Evolutionary conservation across 2,797 vertebrate genomes (phyloP).

Genomic region (Eutrigla gurnardus): DNA sequence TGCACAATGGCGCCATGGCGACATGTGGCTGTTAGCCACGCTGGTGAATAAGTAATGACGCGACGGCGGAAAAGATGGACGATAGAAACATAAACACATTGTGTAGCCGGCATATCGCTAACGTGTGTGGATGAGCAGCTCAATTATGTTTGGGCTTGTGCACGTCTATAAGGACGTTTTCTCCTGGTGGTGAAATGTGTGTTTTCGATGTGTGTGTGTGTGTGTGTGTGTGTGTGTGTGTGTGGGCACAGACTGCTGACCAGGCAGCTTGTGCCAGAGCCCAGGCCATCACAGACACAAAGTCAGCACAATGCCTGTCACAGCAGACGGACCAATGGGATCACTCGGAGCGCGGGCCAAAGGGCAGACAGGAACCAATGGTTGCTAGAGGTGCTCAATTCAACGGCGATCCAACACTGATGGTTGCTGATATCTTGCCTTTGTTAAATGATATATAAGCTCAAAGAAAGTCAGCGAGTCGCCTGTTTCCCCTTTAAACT

Average conservation of each 20-base stretch:
- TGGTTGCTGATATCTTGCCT: not conserved
- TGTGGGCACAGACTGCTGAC: constrained; percentile 80
- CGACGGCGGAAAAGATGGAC: constrained; percentile 30
- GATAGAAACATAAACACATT: constrained; percentile 28
- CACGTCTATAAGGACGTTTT: constrained; percentile 17
- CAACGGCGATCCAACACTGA: constrained; percentile 9
- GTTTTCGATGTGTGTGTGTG: constrained; percentile 5
- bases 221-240: constrained; percentile 28
- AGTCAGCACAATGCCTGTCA: constrained; percentile 84
- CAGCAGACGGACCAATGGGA: constrained; percentile 67
- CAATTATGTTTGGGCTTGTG: not conserved
- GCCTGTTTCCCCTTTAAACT: not conserved
- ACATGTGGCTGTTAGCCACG: constrained; percentile 68
- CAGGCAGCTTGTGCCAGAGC: constrained; percentile 70
- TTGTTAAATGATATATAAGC: not conserved
- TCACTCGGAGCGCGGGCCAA: constrained; percentile 49
- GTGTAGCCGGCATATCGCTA: not conserved
- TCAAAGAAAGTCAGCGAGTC: not conserved
- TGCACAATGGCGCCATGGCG: constrained; percentile 58
- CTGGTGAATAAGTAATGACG: constrained; percentile 73
- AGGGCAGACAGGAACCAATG: constrained; percentile 64
- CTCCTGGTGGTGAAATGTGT: constrained; percentile 42
- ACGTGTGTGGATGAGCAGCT: constrained; percentile 3
- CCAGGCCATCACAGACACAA: constrained; percentile 78
- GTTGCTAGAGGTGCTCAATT: constrained; percentile 39